A percentile compares a stretch with the other conserved stretches of the same genome.
These are phyloP conservation scores for Cacoxenus indagator DNA, from an alignment of 2,888 invertebrate genomes.

Conservation along the genomic window DNA sequence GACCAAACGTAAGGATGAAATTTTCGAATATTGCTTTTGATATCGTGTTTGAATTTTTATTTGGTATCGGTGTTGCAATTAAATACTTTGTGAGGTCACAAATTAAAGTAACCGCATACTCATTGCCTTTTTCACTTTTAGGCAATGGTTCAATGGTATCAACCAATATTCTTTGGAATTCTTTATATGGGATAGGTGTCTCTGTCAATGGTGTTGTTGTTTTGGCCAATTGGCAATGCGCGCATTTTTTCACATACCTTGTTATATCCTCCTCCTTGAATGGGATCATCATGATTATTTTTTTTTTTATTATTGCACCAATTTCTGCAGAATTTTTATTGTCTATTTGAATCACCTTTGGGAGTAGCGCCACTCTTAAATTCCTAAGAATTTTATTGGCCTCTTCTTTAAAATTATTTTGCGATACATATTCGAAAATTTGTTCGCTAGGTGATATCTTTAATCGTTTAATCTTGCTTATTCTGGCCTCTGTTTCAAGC, in stretches of 20 bases:
- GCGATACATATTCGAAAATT: slow-evolving; percentile 21
- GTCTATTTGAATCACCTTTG: slow-evolving; percentile 14
- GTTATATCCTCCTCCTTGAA: slow-evolving; percentile 25
- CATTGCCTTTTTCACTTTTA: slow-evolving; percentile 30
- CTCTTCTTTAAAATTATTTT: slow-evolving; percentile 22
- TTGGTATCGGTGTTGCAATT: slow-evolving; percentile 36
- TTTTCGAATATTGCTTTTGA: slow-evolving; percentile 42
- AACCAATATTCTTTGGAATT: slow-evolving; percentile 36
- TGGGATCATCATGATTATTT: slow-evolving; percentile 23
- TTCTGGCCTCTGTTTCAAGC: slow-evolving; percentile 25
- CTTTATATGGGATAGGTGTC: slow-evolving; percentile 26
- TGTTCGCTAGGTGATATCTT: slow-evolving; percentile 23
- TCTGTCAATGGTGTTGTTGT: slow-evolving; percentile 25
- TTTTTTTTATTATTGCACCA: not conserved
- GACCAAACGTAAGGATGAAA: slow-evolving; percentile 42
- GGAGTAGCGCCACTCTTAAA: slow-evolving; percentile 26
- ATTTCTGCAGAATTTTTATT: slow-evolving; percentile 17
- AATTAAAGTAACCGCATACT: slow-evolving; percentile 33
- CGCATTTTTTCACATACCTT: slow-evolving; percentile 25
- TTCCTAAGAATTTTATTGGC: slow-evolving; percentile 19
- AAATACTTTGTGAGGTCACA: slow-evolving; percentile 41
- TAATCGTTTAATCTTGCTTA: slow-evolving; percentile 18
- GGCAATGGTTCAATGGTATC: slow-evolving; percentile 38
- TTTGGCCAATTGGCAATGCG: slow-evolving; percentile 32
- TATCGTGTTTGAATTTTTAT: slow-evolving; percentile 43